These are phyloP conservation scores for Cyclophora albipunctata DNA, from an alignment of 2,888 invertebrate genomes.

Conservation along the genomic window DNA sequence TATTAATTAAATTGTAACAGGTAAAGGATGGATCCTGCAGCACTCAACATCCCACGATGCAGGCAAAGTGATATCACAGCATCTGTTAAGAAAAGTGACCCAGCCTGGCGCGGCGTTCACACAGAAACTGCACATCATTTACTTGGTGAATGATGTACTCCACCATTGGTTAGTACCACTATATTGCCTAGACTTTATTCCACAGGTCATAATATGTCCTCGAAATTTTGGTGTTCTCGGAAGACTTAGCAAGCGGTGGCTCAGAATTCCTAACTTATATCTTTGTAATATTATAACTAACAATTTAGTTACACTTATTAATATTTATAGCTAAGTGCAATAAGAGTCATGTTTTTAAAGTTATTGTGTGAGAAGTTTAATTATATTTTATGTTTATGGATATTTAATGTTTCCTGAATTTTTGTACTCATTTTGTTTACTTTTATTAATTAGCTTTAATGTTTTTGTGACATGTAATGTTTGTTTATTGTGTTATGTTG, in stretches of 20 bases:
- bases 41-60: slow-evolving; percentile 88
- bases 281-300: too few species aligned
- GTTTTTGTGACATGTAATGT: neutral
- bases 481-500: too few species aligned
- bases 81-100: slow-evolving; percentile 89
- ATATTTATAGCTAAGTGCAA: too few species aligned
- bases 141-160: slow-evolving; percentile 98
- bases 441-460: slow-evolving; percentile 1
- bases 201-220: slow-evolving; percentile 16
- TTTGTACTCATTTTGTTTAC: slow-evolving; percentile 1
- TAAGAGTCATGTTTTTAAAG: too few species aligned
- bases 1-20: slow-evolving; percentile 30
- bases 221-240: neutral
- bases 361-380: too few species aligned
- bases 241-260: too few species aligned
- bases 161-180: slow-evolving; percentile 91
- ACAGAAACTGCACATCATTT: slow-evolving; percentile 97
- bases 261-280: too few species aligned
- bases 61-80: slow-evolving; percentile 91
- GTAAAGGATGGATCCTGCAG: slow-evolving; percentile 98
- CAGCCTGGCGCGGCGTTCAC: slow-evolving; percentile 84
- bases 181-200: neutral
- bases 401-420: neutral
- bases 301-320: too few species aligned
- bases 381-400: too few species aligned